These are phyloP conservation scores for Hanleya hanleyi DNA, from an alignment of 2,888 invertebrate genomes.

Conservation along the genomic window DNA sequence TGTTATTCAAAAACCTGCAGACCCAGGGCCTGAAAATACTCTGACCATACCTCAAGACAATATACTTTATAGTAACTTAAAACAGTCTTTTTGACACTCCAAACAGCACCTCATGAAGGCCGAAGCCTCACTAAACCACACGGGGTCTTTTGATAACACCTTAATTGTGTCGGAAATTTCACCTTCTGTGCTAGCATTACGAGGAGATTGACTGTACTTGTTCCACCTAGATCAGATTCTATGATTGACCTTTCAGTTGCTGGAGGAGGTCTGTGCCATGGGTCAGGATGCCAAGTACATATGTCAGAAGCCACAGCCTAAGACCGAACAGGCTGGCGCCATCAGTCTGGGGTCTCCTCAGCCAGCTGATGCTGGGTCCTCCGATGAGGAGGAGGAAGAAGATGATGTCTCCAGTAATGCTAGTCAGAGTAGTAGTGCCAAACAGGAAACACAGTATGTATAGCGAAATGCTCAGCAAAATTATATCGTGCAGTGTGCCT, in stretches of 20 bases:
- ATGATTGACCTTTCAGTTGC: constrained; percentile 76
- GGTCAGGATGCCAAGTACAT: constrained; percentile 84
- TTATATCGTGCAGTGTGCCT: background rate
- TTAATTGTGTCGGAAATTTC: too few species aligned
- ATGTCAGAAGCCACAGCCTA: constrained; percentile 76
- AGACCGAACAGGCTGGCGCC: constrained; percentile 50
- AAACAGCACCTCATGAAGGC: too few species aligned
- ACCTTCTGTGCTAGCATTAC: too few species aligned
- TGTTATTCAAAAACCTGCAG: too few species aligned
- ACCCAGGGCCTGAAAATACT: too few species aligned
- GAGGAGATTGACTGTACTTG: too few species aligned
- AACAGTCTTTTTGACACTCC: too few species aligned
- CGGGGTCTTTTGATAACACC: too few species aligned
- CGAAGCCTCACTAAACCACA: too few species aligned
- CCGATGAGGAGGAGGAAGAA: constrained; percentile 87
- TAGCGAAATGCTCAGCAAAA: background rate
- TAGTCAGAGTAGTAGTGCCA: constrained; percentile 34
- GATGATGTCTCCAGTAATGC: constrained; percentile 76
- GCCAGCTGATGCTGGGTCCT: constrained; percentile 79
- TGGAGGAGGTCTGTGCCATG: constrained; percentile 83
- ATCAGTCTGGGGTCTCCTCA: constrained; percentile 63
- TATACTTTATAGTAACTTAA: too few species aligned
- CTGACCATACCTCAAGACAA: too few species aligned
- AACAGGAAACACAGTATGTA: constrained; percentile 27
- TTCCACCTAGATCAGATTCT: too few species aligned